phyloP scores from a whole-genome alignment of 2,888 invertebrate genomes.

The Dicyrtomina minuta region DNA sequence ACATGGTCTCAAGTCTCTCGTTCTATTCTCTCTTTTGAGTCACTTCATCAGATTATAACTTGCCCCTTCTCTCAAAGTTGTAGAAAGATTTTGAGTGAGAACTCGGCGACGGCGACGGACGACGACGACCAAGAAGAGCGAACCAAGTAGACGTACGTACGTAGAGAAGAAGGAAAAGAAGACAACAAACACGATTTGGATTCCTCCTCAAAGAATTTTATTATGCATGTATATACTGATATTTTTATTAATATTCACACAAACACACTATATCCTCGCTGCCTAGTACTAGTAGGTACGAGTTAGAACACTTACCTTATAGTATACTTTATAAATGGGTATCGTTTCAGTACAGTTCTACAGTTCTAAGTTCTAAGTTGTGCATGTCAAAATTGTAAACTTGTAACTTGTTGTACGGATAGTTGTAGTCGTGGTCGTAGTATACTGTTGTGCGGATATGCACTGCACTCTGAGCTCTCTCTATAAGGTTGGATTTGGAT shows the following conservation, averaged over 20 bases:
- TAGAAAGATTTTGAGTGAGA: neutral
- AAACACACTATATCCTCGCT: no score
- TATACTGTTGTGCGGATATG: no score
- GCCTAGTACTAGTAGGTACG: neutral
- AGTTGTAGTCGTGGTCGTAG: no score
- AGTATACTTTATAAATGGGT: no score
- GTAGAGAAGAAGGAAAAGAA: neutral
- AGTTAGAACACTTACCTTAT: no score
- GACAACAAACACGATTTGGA: conserved; percentile 1
- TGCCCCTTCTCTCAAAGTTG: neutral
- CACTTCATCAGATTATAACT: conserved; percentile 5
- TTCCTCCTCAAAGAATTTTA: neutral
- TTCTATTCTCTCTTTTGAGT: conserved; percentile 3
- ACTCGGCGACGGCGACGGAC: neutral
- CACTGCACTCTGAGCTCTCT: no score
- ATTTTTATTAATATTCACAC: neutral
- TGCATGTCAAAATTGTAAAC: no score
- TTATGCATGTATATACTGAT: neutral
- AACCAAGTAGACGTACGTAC: neutral
- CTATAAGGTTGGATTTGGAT: no score
- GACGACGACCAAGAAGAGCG: neutral
- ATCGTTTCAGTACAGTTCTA: no score
- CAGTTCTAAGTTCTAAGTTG: no score
- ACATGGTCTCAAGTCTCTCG: no score
- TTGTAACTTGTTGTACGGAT: no score